phyloP scores from a whole-genome alignment of 2,888 invertebrate species.

The Tholera decimalis region DNA sequence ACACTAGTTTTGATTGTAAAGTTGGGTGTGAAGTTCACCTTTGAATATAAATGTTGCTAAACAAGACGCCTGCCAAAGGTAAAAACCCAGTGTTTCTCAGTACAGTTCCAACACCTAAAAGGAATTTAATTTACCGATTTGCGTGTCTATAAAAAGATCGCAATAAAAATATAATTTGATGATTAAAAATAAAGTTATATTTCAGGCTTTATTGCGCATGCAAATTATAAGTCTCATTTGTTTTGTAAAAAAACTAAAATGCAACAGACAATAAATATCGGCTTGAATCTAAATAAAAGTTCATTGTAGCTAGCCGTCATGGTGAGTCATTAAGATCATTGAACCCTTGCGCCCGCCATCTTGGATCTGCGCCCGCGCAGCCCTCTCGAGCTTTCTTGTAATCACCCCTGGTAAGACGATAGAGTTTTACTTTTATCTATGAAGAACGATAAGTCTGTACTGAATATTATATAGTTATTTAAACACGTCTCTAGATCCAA shows the following conservation, averaged over 20 bases:
- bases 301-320: constrained; percentile 78
- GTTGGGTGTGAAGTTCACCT: not conserved
- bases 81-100: constrained; percentile 26
- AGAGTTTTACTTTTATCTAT: not conserved
- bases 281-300: constrained; percentile 62
- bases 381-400: constrained; percentile 67
- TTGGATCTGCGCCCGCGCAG: constrained; percentile 74
- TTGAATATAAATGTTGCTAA: constrained; percentile 22
- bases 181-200: constrained; percentile 8
- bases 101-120: constrained; percentile 43
- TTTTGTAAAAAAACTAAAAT: constrained; percentile 11
- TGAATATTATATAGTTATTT: too few species aligned
- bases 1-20: constrained; percentile 14
- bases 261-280: constrained; percentile 16
- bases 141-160: constrained; percentile 9
- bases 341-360: constrained; percentile 80
- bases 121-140: constrained; percentile 40
- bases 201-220: constrained; percentile 7
- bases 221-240: constrained; percentile 13
- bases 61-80: constrained; percentile 38
- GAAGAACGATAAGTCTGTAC: constrained; percentile 1
- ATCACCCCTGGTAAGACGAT: constrained; percentile 51
- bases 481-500: too few species aligned
- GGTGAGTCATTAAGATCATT: constrained; percentile 85
- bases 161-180: constrained; percentile 26